Conservation (phyloP, 2,113 vertebrate genomes). For the Nyctereutes procyonoides region DNA sequence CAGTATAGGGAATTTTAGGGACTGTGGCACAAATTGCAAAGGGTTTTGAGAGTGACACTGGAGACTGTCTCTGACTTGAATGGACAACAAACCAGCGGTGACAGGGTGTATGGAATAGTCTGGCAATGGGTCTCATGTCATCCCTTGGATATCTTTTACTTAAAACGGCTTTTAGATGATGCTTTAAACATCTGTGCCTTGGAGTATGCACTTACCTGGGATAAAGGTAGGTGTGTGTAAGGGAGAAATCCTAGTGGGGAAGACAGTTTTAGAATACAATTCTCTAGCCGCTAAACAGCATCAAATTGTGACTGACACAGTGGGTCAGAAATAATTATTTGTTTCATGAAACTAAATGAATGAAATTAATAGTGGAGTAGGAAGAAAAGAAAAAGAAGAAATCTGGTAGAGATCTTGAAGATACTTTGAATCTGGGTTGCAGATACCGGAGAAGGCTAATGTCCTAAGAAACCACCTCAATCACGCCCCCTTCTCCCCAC, state of each 20-base stretch:
- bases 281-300: neutral
- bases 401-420: neutral
- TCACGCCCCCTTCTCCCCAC: too few species aligned
- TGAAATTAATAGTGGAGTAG: neutral
- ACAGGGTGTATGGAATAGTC: accelerated
- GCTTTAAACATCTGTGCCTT: neutral
- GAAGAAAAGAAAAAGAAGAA: neutral
- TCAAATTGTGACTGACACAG: neutral
- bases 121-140: neutral
- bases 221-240: accelerated
- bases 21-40: too few species aligned
- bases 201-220: neutral
- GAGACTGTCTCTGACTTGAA: neutral
- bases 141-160: neutral
- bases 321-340: neutral
- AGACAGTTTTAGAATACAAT: neutral
- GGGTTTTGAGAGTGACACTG: neutral
- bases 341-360: neutral
- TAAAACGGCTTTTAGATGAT: neutral
- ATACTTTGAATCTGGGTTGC: neutral
- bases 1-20: neutral
- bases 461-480: neutral
- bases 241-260: too few species aligned
- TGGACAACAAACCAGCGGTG: too few species aligned
- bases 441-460: neutral